phyloP scores from a whole-genome alignment of 2,113 vertebrate genomes.

The Indicator maculatus region DNA sequence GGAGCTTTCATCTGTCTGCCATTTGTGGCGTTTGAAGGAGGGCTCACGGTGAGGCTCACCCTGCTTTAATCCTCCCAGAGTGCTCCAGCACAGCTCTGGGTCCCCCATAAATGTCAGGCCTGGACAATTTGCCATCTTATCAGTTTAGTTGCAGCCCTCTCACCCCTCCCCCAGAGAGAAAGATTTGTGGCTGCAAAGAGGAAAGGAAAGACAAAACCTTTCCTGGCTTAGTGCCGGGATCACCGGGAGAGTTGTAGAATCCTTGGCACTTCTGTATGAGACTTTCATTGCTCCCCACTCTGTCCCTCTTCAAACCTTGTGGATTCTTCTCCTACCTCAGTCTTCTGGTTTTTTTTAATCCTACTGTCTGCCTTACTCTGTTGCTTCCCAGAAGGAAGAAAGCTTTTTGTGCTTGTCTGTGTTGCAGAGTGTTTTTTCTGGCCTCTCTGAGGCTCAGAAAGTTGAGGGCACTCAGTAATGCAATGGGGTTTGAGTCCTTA shows the following conservation, averaged over 20 bases:
- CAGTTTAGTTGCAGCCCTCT: slow-evolving; percentile 41
- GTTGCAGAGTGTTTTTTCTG: neutral
- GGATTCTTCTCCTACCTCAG: neutral
- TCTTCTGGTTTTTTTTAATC: neutral
- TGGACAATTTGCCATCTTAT: slow-evolving; percentile 58
- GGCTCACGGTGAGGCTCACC: neutral
- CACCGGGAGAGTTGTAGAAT: slow-evolving; percentile 71
- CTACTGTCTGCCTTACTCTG: neutral
- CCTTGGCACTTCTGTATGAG: slow-evolving; percentile 70
- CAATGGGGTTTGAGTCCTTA: neutral
- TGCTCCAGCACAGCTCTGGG: slow-evolving; percentile 32
- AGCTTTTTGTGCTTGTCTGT: neutral
- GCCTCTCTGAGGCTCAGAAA: neutral
- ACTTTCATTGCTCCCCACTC: slow-evolving; percentile 41
- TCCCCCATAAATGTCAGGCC: slow-evolving; percentile 70
- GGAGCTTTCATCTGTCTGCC: slow-evolving; percentile 56
- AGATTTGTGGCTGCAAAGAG: slow-evolving; percentile 62
- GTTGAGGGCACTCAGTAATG: neutral
- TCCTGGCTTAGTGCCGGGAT: slow-evolving; percentile 69
- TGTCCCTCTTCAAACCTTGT: neutral
- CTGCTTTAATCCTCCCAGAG: slow-evolving; percentile 66
- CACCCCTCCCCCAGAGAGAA: slow-evolving; percentile 29
- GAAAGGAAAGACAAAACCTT: slow-evolving; percentile 72
- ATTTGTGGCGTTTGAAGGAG: slow-evolving; percentile 52
- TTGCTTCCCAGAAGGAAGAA: neutral